Base-by-base conservation (phyloP, 2,113 vertebrate genomes). In the Mus spicilegus region DNA sequence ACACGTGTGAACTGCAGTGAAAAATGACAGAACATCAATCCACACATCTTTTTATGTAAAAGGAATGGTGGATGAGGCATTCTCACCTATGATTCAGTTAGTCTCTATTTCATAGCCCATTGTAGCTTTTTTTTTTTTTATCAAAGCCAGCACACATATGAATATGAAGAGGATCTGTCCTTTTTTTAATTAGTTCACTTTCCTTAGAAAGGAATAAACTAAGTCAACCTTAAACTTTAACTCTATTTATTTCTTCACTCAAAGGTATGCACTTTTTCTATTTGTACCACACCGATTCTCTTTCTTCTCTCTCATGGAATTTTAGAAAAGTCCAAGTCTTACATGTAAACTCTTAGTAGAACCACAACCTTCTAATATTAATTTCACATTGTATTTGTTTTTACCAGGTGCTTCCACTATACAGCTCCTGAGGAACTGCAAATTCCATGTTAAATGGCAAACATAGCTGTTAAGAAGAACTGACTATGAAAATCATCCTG, bases 1-100 rank as follows among this genome's bases (percentile, higher is more conserved):
- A 93, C 28, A 86, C 4, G 56, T 63, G 36, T 65, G 46, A 69
- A 67, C 28, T 33, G 67, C 72, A 72, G 56, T 61, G 56, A 80
- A 95, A 92, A 94, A n/a, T 56, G 84, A 20, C n/a, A 78, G 93
- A 86, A 69, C 30, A 85, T 58, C 42, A 46, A 85, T 81, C 17
- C 42, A 93, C 39, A 56, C 26, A 13, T 65, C 69, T 58, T 42
- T 39, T 36, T 10, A 39, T 89, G 33, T 30, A 73, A 80, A 51
- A 56, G 28, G 28, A 61, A 93, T 84, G 80, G 46, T 26, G 16
- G 33, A 24, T 11, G 4, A 76, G n/a, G 36, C 13, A 30, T 92
- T 92, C 33, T n/a, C 33, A 51, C 22, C 12, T 49, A 6, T 58
- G 36, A 61, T 73, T 81, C 8, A 16, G 84, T 88, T 80, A 78